Evolutionary conservation across 2,888 invertebrate species (phyloP).

Genomic region (Dryomyza anilis): DNA sequence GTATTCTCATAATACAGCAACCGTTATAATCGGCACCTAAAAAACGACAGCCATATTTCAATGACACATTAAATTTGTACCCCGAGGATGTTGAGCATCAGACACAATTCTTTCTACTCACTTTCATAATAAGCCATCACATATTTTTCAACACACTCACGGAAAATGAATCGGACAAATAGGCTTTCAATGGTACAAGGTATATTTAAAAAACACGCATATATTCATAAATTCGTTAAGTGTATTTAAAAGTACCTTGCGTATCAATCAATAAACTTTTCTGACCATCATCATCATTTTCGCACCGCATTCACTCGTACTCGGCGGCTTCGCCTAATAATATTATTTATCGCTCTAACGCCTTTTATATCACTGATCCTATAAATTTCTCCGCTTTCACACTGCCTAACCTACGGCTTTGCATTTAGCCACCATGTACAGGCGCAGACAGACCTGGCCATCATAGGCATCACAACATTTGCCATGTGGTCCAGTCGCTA

Average conservation of each 20-base stretch:
- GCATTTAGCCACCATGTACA: not conserved
- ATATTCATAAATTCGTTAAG: too few species aligned
- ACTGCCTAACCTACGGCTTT: conserved; percentile 22
- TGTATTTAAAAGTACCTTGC: too few species aligned
- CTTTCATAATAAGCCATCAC: not conserved
- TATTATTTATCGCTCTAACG: conserved; percentile 31
- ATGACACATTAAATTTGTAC: conserved; percentile 14
- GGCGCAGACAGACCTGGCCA: too few species aligned
- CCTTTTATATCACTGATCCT: conserved; percentile 41
- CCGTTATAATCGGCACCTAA: too few species aligned
- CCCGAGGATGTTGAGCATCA: too few species aligned
- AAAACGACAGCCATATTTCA: conserved; percentile 9
- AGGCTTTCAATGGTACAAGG: too few species aligned
- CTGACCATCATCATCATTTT: not conserved
- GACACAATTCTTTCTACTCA: not conserved
- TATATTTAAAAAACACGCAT: too few species aligned
- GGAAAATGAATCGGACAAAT: too few species aligned
- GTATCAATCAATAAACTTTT: not conserved
- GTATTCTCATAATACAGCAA: too few species aligned
- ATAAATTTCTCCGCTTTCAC: conserved; percentile 37
- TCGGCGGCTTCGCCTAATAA: not conserved
- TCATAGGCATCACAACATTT: too few species aligned
- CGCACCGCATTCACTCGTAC: not conserved
- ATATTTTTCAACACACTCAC: too few species aligned
- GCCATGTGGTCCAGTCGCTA: not conserved